Conservation (phyloP, 2,888 invertebrate genomes). For the Camponotus fellah region DNA sequence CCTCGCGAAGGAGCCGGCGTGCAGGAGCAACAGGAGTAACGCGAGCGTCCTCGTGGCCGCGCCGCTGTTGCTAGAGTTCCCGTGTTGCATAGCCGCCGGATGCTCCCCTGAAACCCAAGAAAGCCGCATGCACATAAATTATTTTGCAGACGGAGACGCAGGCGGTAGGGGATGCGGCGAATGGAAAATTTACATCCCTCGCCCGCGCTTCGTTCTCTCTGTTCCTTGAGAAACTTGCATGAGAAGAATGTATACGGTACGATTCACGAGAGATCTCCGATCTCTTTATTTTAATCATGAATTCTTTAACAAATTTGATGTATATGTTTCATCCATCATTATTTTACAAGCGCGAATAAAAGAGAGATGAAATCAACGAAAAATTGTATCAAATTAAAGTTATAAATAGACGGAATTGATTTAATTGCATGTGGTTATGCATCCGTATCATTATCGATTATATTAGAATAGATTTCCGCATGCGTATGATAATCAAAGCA, state of each 20-base stretch:
- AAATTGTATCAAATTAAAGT: not conserved
- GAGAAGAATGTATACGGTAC: conserved; percentile 15
- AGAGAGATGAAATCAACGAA: not conserved
- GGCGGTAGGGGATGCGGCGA: conserved; percentile 31
- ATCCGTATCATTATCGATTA: conserved; percentile 2
- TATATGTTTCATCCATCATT: not conserved
- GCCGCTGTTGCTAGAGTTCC: conserved; percentile 85
- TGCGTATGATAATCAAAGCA: conserved; percentile 35
- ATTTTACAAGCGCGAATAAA: not conserved
- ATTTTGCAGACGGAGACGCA: conserved; percentile 34
- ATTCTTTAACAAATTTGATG: conserved; percentile 1
- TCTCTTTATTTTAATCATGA: not conserved
- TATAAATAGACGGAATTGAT: not conserved
- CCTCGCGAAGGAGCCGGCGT: conserved; percentile 83
- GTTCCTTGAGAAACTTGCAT: conserved; percentile 19
- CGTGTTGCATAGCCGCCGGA: conserved; percentile 88
- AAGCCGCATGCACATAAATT: conserved; percentile 60
- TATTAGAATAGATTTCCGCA: conserved; percentile 12
- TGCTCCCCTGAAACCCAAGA: conserved; percentile 86
- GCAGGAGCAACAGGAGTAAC: conserved; percentile 81
- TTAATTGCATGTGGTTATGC: not conserved
- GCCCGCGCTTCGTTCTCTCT: conserved; percentile 12
- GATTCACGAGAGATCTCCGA: not conserved
- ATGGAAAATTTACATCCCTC: conserved; percentile 47
- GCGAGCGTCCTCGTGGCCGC: conserved; percentile 83